Evolutionary conservation across 1,140 invertebrate species (phyloP).

Genomic region (Dreissena rostriformis): DNA sequence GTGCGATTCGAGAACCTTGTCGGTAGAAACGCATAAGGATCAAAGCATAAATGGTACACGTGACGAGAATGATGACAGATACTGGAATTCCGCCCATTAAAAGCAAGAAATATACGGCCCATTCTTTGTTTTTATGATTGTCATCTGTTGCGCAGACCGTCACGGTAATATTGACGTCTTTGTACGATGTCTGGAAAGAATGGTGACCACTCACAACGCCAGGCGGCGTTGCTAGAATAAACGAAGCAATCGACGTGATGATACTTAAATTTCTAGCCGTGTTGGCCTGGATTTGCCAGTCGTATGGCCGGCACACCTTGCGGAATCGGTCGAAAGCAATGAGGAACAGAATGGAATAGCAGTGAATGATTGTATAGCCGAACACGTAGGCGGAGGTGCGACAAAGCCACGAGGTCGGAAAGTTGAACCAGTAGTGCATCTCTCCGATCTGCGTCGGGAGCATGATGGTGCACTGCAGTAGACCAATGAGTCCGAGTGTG

Average conservation of each 20-base stretch:
- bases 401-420: constrained; percentile 50
- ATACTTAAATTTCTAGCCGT: constrained; percentile 42
- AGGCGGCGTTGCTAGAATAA: constrained; percentile 41
- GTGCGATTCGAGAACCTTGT: constrained; percentile 1
- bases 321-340: constrained; percentile 49
- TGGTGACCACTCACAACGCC: constrained; percentile 51
- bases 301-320: constrained; percentile 49
- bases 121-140: constrained; percentile 33
- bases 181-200: constrained; percentile 43
- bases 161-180: constrained; percentile 43
- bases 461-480: constrained; percentile 48
- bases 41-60: constrained; percentile 35
- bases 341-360: constrained; percentile 33
- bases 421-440: constrained; percentile 54
- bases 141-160: constrained; percentile 49
- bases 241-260: constrained; percentile 13
- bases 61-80: constrained; percentile 37
- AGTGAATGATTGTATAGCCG: constrained; percentile 44
- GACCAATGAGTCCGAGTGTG: constrained; percentile 33
- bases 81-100: constrained; percentile 43
- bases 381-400: constrained; percentile 46
- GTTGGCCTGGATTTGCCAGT: constrained; percentile 49
- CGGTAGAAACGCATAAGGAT: constrained; percentile 40
- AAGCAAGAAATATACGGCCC: constrained; percentile 43
- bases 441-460: constrained; percentile 46